These are phyloP conservation scores for Kryptolebias marmoratus DNA, from an alignment of 2,113 vertebrate species.

Conservation along the genomic window DNA sequence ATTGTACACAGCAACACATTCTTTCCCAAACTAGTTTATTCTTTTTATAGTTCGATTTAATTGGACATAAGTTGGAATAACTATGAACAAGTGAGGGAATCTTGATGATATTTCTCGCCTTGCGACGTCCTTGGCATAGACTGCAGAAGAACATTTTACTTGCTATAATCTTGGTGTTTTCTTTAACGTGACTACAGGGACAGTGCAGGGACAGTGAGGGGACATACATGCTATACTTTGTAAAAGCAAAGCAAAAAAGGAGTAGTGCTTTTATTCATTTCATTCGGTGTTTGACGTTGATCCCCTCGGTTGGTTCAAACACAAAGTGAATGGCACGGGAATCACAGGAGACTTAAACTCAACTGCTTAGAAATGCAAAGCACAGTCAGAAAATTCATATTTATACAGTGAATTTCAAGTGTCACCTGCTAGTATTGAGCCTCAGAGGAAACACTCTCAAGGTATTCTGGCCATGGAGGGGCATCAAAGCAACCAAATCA, in stretches of 20 bases:
- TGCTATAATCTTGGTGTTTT: constrained; percentile 29
- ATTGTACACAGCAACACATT: no score
- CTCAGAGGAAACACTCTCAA: constrained; percentile 44
- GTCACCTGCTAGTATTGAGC: constrained; percentile 63
- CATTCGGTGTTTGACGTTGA: constrained; percentile 13
- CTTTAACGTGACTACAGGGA: constrained; percentile 39
- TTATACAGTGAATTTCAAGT: constrained; percentile 63
- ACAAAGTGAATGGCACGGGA: constrained; percentile 60
- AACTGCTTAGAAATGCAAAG: constrained; percentile 59
- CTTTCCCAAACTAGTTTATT: no score
- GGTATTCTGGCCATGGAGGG: constrained; percentile 54
- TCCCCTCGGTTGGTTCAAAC: constrained; percentile 28
- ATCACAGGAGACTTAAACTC: constrained; percentile 57
- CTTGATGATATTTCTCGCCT: not conserved
- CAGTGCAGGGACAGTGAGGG: constrained; percentile 1
- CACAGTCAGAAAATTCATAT: constrained; percentile 66
- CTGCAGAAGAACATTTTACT: constrained; percentile 15
- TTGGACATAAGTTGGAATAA: constrained; percentile 12
- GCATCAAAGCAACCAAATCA: constrained; percentile 70
- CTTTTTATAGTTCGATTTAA: constrained; percentile 17
- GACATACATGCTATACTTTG: constrained; percentile 10
- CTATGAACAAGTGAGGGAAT: no score
- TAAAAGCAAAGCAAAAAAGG: constrained; percentile 37
- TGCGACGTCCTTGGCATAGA: constrained; percentile 1
- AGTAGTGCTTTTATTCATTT: constrained; percentile 39